A percentile compares a stretch with the other conserved stretches of the same genome.
Evolutionary conservation across 2,797 vertebrate genomes (phyloP).

Genomic region (Sternotherus odoratus): DNA sequence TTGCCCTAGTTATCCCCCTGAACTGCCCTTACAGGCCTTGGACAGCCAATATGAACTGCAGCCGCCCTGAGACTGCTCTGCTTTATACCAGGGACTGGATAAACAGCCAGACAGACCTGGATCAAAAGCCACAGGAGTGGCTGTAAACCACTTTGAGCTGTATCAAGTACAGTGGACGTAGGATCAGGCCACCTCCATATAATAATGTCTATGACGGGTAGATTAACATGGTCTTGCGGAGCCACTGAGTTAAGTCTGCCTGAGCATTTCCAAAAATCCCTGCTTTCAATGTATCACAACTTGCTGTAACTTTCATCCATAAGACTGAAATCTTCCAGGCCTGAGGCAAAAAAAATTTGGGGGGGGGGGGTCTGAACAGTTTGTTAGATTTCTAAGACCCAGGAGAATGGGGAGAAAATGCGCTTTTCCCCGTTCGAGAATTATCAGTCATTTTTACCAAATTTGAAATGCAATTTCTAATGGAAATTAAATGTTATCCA

Average conservation of each 20-base stretch:
- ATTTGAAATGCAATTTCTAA: neutral
- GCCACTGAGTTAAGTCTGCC: neutral
- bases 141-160: accelerated
- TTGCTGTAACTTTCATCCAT: neutral
- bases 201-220: accelerated
- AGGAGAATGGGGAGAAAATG: neutral
- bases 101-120: neutral
- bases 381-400: neutral
- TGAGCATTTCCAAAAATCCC: neutral
- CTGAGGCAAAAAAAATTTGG: too few species aligned
- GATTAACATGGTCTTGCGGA: neutral
- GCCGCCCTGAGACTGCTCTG: neutral
- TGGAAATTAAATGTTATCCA: neutral
- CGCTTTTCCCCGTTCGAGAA: neutral
- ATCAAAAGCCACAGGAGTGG: neutral
- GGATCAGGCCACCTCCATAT: neutral
- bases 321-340: neutral
- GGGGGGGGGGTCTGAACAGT: too few species aligned
- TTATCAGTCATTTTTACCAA: neutral
- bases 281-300: accelerated
- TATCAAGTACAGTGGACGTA: neutral
- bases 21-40: neutral
- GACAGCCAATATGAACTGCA: neutral
- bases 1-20: neutral
- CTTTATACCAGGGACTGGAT: neutral